phyloP scores from a whole-genome alignment of 2,113 vertebrate genomes.

The Microcebus jonahi region DNA sequence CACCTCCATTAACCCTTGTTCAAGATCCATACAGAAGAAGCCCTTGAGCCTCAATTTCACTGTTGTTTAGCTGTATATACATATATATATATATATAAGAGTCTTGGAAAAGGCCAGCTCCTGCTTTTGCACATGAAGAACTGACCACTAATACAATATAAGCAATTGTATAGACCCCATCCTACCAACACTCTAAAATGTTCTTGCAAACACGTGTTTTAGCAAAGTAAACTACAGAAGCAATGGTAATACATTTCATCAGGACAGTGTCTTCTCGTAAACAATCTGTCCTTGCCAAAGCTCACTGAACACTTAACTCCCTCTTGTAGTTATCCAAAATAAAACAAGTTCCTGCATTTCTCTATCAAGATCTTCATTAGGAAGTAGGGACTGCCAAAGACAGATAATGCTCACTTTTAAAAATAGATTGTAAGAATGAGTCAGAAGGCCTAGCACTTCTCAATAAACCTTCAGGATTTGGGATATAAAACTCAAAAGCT shows the following conservation, averaged over 20 bases:
- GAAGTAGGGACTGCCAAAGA: not conserved
- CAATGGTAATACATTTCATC: not conserved
- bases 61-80: not conserved
- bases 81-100: not conserved
- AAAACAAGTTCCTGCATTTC: not conserved
- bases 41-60: not conserved
- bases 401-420: constrained; percentile 21
- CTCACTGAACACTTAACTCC: not conserved
- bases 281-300: constrained; percentile 1
- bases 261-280: not conserved
- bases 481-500: not conserved
- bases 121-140: not conserved
- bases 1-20: not conserved
- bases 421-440: constrained; percentile 12
- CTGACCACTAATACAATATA: not conserved
- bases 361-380: not conserved
- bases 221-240: constrained; percentile 15
- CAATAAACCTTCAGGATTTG: not conserved
- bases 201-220: not conserved
- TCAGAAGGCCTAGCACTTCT: not conserved
- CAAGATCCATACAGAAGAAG: not conserved
- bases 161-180: not conserved
- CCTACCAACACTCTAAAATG: not conserved
- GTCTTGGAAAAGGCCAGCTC: not conserved
- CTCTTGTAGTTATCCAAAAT: not conserved